Percentiles rank a stretch among this genome's conserved stretches.
These are phyloP conservation scores for Oscheius onirici DNA, from an alignment of 2,888 invertebrate genomes.

Conservation along the genomic window DNA sequence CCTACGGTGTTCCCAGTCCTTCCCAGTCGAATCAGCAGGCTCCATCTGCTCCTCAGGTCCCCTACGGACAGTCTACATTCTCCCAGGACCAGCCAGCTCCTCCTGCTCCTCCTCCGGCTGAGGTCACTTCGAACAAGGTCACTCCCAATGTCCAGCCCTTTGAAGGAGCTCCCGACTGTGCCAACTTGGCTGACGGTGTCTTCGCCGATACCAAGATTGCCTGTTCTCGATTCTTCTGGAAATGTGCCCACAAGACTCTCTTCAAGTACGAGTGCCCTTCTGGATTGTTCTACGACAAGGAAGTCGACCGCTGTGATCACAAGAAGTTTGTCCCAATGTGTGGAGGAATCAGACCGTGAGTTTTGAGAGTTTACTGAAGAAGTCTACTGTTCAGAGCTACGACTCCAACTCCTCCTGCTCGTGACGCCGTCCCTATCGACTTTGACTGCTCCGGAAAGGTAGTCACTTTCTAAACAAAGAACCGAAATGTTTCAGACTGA, in stretches of 20 bases:
- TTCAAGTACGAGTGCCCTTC: conserved; percentile 46
- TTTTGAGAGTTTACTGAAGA: not conserved
- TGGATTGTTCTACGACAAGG: conserved; percentile 42
- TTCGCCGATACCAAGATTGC: conserved; percentile 21
- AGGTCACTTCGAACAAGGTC: not conserved
- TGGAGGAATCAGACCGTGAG: conserved; percentile 33
- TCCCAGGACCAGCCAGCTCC: not conserved
- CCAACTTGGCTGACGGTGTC: conserved; percentile 32
- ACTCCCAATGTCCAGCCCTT: not conserved
- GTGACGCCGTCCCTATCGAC: conserved; percentile 10
- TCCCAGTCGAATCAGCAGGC: not conserved
- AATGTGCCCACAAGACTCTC: conserved; percentile 43
- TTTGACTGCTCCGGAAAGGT: conserved; percentile 39
- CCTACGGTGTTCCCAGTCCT: too few relatives aligned
- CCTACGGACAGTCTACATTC: not conserved
- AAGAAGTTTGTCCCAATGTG: conserved; percentile 36
- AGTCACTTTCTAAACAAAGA: not conserved
- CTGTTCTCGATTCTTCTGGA: conserved; percentile 44
- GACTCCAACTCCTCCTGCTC: conserved; percentile 8
- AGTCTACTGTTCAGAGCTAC: conserved; percentile 12
- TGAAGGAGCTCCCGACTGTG: conserved; percentile 34
- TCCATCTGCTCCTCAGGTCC: not conserved
- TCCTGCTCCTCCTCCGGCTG: conserved; percentile 1
- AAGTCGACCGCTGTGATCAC: conserved; percentile 42
- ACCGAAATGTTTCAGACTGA: conserved; percentile 24